A percentile compares a stretch with the other conserved stretches of the same genome.
These are phyloP conservation scores for Pimpla rufipes DNA, from an alignment of 2,888 invertebrate species.

Conservation along the genomic window DNA sequence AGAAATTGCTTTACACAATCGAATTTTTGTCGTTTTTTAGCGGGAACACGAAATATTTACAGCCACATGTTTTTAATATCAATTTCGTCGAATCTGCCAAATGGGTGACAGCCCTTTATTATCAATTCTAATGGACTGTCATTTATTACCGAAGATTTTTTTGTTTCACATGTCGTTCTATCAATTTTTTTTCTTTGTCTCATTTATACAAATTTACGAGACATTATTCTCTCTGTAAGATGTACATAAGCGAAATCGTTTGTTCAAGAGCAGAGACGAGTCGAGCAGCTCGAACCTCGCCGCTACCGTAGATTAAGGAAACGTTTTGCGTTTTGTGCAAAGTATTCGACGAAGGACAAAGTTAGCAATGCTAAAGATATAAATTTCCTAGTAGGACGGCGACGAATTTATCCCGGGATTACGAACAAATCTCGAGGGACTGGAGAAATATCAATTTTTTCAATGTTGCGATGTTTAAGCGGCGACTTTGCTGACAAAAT, in stretches of 20 bases:
- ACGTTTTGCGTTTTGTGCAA: slow-evolving; percentile 14
- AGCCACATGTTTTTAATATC: no score
- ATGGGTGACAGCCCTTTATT: neutral
- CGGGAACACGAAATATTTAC: no score
- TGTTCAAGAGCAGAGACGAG: neutral
- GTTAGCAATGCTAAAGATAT: neutral
- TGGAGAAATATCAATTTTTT: neutral
- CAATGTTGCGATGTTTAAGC: neutral
- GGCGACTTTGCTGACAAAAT: neutral
- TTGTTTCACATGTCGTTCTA: neutral
- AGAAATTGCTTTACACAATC: neutral
- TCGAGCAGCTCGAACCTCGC: neutral
- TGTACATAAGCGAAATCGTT: slow-evolving; percentile 5
- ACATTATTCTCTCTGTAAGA: neutral
- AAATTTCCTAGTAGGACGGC: slow-evolving; percentile 6
- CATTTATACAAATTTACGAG: neutral
- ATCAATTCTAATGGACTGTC: no score
- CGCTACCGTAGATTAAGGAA: neutral
- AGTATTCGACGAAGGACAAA: slow-evolving; percentile 1
- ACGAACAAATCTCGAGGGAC: neutral
- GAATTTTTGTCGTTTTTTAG: no score
- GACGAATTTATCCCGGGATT: neutral
- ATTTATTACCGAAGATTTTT: neutral
- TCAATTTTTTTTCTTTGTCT: neutral
- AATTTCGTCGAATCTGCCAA: neutral